phyloP scores from a whole-genome alignment of 2,888 invertebrate genomes.

The Rhamnusium bicolor region DNA sequence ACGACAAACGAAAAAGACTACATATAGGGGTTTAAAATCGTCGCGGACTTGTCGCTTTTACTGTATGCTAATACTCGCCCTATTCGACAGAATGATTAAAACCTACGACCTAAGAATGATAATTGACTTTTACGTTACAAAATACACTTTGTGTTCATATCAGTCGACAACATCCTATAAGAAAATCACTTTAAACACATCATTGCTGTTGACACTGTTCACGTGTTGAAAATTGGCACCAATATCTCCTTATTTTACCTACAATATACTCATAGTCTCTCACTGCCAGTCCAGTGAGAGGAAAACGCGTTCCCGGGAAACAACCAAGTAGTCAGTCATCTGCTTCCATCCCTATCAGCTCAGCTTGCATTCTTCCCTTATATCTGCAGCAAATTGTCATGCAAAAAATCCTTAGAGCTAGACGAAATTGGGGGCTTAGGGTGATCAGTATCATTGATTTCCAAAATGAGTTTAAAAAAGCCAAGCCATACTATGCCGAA shows the following conservation, averaged over 20 bases:
- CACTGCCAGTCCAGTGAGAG: conserved; percentile 66
- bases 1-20: conserved; percentile 30
- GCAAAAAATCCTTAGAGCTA: conserved; percentile 90
- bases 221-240: conserved; percentile 63
- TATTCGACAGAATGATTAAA: neutral
- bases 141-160: conserved; percentile 42
- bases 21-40: conserved; percentile 44
- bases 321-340: conserved; percentile 79
- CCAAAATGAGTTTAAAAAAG: conserved; percentile 95
- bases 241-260: conserved; percentile 65
- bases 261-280: conserved; percentile 68
- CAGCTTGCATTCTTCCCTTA: conserved; percentile 87
- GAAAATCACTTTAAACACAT: conserved; percentile 39
- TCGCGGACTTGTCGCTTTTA: conserved; percentile 17
- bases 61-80: neutral
- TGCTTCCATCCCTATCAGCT: conserved; percentile 88
- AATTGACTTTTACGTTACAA: conserved; percentile 57
- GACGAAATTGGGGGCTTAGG: conserved; percentile 93
- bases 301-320: conserved; percentile 59
- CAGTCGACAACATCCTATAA: conserved; percentile 36
- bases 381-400: conserved; percentile 91
- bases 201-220: conserved; percentile 45
- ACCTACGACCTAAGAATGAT: conserved; percentile 39
- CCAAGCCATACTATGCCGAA: conserved; percentile 97
- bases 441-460: conserved; percentile 92